Evolutionary conservation across 2,797 vertebrate genomes (phyloP), one percentile per base, ranked within the genome.

Genomic region (Luscinia megarhynchos): DNA sequence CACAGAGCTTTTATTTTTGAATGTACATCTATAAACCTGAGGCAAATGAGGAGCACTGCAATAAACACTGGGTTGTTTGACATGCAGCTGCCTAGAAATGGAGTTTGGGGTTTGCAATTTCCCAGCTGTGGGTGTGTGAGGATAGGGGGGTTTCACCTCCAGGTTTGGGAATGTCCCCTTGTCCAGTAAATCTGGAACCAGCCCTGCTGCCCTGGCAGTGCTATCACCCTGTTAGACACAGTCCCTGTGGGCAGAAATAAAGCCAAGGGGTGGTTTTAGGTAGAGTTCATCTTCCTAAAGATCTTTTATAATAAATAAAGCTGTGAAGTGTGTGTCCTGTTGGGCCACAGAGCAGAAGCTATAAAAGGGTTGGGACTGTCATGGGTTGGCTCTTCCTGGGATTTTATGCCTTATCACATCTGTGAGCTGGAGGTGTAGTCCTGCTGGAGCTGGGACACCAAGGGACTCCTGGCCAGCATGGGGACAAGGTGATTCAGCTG

Each of bases 1-100:
- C 51, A 66, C 73, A 80, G 76, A 78, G 73, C 82, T 93, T 82
- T 84, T 75, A 30, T 80, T 92, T 94, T 91, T 84, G 67, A 94
- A 86, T 17, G 80, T 67, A 73, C 23, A 5, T 38, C 53, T 61
- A 5, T 45, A 75, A 81, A 82, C 43, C 6, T 0, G 5, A 84
- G 62, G 69, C 58, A 15, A 2, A 11, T 6, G 87, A 89, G 72
- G 81, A 88, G 38, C 69, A 63, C 46, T 93, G 94, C 89, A 91
- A 89, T 95, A 94, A 93, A 88, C 87, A 66, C 67, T 55, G 64
- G 8, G 26, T 91, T 92, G 80, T 48, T 69, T 89, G 89, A 24
- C 68, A 62, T 84, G 61, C 40, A 40, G 27, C 75, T 89, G 62
- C 64, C 59, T 48, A 15, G 41, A 70, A 89, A 41, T 3, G 10